Evolutionary conservation across 2,797 vertebrate species (phyloP).

Genomic region (Anas acuta): DNA sequence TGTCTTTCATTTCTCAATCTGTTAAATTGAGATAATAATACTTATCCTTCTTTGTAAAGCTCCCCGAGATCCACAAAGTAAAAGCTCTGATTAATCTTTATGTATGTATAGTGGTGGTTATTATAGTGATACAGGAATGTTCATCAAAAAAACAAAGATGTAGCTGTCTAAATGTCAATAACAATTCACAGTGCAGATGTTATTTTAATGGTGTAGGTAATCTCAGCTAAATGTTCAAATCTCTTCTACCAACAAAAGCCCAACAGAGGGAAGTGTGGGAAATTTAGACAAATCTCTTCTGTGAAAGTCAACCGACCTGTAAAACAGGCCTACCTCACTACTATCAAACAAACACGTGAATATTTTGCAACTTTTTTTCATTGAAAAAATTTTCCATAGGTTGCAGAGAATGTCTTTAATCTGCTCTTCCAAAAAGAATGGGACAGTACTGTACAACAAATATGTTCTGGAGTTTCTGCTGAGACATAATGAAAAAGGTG

Average conservation of each 20-base stretch:
- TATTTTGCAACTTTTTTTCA: neutral
- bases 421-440: neutral
- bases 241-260: conserved; percentile 58
- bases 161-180: conserved; percentile 57
- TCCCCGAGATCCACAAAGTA: conserved; percentile 12
- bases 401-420: neutral
- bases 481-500: conserved; percentile 21
- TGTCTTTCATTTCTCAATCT: conserved; percentile 42
- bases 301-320: neutral
- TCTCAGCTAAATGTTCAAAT: conserved; percentile 64
- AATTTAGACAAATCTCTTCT: conserved; percentile 28
- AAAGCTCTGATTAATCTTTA: conserved; percentile 38
- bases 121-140: conserved; percentile 13
- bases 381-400: neutral
- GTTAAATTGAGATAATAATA: conserved; percentile 53
- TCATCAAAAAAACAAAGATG: conserved; percentile 57
- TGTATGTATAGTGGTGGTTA: conserved; percentile 13
- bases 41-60: conserved; percentile 54
- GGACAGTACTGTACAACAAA: neutral
- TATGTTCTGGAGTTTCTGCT: conserved; percentile 27
- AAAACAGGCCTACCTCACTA: neutral
- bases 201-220: conserved; percentile 33
- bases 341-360: neutral
- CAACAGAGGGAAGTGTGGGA: neutral
- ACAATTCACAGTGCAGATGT: conserved; percentile 19